Conservation (phyloP, 64 coral and sea anemone species). For the Montipora foliosa region DNA sequence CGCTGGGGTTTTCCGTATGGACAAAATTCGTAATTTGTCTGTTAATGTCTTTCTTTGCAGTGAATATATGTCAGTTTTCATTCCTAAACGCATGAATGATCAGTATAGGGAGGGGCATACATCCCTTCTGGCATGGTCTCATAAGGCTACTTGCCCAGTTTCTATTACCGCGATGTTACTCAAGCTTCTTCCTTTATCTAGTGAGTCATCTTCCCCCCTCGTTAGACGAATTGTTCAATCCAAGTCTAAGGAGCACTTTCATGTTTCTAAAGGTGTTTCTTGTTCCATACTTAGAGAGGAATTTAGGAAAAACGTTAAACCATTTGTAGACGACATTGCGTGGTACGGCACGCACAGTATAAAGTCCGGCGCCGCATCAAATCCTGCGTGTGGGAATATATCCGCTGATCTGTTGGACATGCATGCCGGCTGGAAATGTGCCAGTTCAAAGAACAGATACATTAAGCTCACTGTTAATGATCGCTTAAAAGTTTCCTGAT, state of each 20-base stretch:
- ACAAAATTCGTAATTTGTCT: conserved; percentile 43
- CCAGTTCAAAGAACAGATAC: conserved; percentile 19
- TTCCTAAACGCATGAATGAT: too few relatives aligned
- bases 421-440: conserved; percentile 28
- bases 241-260: conserved; percentile 7
- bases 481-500: neutral
- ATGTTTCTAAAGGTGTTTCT: conserved; percentile 58
- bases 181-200: conserved; percentile 24
- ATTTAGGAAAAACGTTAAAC: neutral
- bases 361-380: conserved; percentile 16
- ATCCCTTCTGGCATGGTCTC: conserved; percentile 1
- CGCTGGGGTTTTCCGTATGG: conserved; percentile 59
- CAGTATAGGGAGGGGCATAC: conserved; percentile 66
- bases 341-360: neutral
- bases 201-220: conserved; percentile 28
- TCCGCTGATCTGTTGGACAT: neutral
- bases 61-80: too few relatives aligned
- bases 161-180: conserved; percentile 58
- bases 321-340: neutral
- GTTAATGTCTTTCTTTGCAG: conserved; percentile 38
- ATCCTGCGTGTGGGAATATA: conserved; percentile 7
- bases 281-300: conserved; percentile 26
- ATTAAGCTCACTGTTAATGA: neutral
- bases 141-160: conserved; percentile 17
- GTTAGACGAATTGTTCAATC: conserved; percentile 72